Evolutionary conservation across 2,888 invertebrate genomes (phyloP), one percentile per base, ranked within the genome.

Genomic region (Pachliopta kotzebuea): DNA sequence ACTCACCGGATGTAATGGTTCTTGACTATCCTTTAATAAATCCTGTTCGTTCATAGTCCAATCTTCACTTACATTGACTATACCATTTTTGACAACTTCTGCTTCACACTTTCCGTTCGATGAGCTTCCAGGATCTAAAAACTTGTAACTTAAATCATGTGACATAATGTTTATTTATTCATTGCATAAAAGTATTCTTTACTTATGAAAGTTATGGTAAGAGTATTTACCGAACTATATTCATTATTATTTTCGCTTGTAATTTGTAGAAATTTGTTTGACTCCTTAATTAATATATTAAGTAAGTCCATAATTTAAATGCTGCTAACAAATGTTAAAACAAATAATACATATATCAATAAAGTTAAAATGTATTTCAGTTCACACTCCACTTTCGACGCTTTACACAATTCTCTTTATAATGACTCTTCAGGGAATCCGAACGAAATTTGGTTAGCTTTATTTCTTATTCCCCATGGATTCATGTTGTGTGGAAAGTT

Each of bases 71-170:
- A 73, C 71, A 62, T 76, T 73, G 31, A 83, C 78, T n/a, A 81
- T 69, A 63, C 86, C 88, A 78, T 90, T 89, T 80, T 83, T 85
- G 73, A 81, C 78, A 72, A 76, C 73, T 69, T 83, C 88, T 67
- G 75, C 72, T 67, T 76, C 78, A 67, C 81, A 77, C 73, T 84
- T 87, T 70, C 75, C 72, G 65, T 69, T 81, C 68, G 74, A 77
- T 74, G 85, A 78, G 62, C 74, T 80, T 63, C 85, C 86, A 68
- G 61, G 29, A 57, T 90, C 90, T 86, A 0, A 49, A 62, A 62
- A 18, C 49, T 26, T 4, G 26, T 26, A 9, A 31, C 11, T 31
- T 31, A 31, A 31, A 31, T 31, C 9, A 31, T 11, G 11, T 8
- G 31, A 31, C 9, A 31, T 31, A 8, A 8, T 31, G 7, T 31